phyloP scores from a whole-genome alignment of 1,140 invertebrate species.

The Scylla paramamosain region DNA sequence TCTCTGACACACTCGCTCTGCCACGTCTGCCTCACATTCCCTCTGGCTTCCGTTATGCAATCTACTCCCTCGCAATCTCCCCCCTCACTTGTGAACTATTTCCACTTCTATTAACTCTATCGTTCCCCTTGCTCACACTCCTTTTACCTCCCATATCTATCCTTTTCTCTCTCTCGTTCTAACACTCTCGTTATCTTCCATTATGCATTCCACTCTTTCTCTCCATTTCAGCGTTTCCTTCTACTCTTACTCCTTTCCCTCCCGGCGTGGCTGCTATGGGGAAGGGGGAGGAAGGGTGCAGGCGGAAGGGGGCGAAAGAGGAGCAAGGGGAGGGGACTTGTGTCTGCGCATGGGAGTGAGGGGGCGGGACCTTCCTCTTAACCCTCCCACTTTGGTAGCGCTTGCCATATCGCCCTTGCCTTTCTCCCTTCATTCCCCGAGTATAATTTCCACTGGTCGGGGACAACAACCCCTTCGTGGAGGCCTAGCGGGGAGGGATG shows the following conservation, averaged over 20 bases:
- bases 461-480: too few relatives aligned
- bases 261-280: not conserved
- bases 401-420: not conserved
- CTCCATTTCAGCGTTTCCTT: not conserved
- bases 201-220: not conserved
- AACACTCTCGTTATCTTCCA: not conserved
- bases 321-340: not conserved
- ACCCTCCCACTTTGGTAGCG: not conserved
- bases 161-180: not conserved
- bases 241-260: not conserved
- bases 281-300: not conserved
- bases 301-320: not conserved
- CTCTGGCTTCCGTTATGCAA: not conserved
- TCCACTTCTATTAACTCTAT: not conserved
- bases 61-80: not conserved
- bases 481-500: too few relatives aligned
- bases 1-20: not conserved
- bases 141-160: constrained; percentile 17
- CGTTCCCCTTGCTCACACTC: constrained; percentile 1
- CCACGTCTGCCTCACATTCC: not conserved
- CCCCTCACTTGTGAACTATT: not conserved
- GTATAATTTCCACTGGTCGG: not conserved
- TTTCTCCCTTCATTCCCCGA: not conserved
- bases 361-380: not conserved
- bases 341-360: not conserved